Percentiles rank a stretch among this genome's conserved stretches.
phyloP scores from a whole-genome alignment of 2,113 vertebrate species.

The Brienomyrus longianalis region DNA sequence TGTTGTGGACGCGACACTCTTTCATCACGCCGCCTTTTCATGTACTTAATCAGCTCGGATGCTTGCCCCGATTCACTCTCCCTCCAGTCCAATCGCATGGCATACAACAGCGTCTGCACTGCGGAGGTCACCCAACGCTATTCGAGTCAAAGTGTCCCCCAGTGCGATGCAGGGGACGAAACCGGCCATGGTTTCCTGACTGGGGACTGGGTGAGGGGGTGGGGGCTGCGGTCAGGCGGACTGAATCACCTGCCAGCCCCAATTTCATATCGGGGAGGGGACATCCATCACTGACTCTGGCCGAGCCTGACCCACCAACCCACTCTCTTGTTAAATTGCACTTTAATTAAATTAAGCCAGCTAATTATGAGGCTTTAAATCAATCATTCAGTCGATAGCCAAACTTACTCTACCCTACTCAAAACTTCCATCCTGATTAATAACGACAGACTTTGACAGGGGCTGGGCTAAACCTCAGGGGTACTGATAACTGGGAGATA shows the following conservation, averaged over 20 bases:
- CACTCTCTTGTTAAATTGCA: constrained; percentile 68
- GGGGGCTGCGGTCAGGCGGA: constrained; percentile 26
- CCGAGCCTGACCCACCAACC: constrained; percentile 47
- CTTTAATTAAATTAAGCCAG: constrained; percentile 70
- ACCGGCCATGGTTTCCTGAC: constrained; percentile 47
- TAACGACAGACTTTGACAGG: constrained; percentile 50
- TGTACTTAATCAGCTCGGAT: constrained; percentile 35
- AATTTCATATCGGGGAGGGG: constrained; percentile 57
- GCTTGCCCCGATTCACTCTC: constrained; percentile 21
- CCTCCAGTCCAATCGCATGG: constrained; percentile 25
- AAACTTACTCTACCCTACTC: constrained; percentile 49
- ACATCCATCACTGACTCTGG: constrained; percentile 68
- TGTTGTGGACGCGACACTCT: not conserved
- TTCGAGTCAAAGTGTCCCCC: constrained; percentile 36
- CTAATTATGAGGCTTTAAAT: constrained; percentile 74
- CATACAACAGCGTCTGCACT: constrained; percentile 43
- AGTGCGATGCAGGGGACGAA: constrained; percentile 62
- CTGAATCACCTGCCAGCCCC: constrained; percentile 54
- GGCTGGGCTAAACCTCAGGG: constrained; percentile 43
- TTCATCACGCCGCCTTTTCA: not conserved
- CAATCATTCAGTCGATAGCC: constrained; percentile 68
- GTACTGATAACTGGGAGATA: constrained; percentile 58
- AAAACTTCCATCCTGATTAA: constrained; percentile 60
- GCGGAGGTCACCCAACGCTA: constrained; percentile 47
- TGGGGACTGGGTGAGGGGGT: constrained; percentile 26